These are phyloP conservation scores for Ypsolopha sequella DNA, from an alignment of 2,888 invertebrate species.

Conservation along the genomic window DNA sequence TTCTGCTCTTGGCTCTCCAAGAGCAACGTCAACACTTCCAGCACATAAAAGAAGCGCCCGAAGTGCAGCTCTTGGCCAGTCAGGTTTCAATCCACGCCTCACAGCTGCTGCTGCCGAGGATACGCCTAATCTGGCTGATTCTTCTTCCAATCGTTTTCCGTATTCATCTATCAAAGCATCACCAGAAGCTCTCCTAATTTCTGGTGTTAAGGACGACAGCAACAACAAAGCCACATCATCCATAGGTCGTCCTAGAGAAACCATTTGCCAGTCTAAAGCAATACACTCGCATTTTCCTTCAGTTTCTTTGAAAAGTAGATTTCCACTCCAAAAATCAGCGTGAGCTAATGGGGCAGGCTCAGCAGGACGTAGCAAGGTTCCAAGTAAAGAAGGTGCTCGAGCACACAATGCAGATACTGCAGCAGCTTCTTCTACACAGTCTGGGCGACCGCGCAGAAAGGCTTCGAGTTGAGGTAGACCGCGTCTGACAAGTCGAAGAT, in stretches of 20 bases:
- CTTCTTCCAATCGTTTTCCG: conserved; percentile 73
- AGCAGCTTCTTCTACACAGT: conserved; percentile 71
- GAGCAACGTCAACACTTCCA: conserved; percentile 84
- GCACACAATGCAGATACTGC: conserved; percentile 76
- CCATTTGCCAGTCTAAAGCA: conserved; percentile 89
- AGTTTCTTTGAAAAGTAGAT: conserved; percentile 75
- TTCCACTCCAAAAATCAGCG: conserved; percentile 89
- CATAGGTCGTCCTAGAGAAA: conserved; percentile 81
- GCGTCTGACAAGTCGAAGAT: conserved; percentile 81
- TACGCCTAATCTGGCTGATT: conserved; percentile 73
- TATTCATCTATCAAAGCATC: conserved; percentile 77
- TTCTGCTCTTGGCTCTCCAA: conserved; percentile 82
- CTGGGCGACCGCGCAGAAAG: conserved; percentile 76
- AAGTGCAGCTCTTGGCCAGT: conserved; percentile 77
- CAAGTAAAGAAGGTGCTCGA: conserved; percentile 79
- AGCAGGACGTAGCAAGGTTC: conserved; percentile 76
- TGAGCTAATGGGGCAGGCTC: conserved; percentile 85
- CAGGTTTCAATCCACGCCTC: conserved; percentile 66
- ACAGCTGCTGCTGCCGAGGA: conserved; percentile 64
- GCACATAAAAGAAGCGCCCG: conserved; percentile 83
- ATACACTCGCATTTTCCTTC: conserved; percentile 72
- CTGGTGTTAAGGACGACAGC: conserved; percentile 79
- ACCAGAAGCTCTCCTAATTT: conserved; percentile 75
- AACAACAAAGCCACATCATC: conserved; percentile 83
- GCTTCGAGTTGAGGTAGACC: conserved; percentile 82